Conservation (phyloP, 1,140 invertebrate genomes). For the Nephotettix cincticeps region DNA sequence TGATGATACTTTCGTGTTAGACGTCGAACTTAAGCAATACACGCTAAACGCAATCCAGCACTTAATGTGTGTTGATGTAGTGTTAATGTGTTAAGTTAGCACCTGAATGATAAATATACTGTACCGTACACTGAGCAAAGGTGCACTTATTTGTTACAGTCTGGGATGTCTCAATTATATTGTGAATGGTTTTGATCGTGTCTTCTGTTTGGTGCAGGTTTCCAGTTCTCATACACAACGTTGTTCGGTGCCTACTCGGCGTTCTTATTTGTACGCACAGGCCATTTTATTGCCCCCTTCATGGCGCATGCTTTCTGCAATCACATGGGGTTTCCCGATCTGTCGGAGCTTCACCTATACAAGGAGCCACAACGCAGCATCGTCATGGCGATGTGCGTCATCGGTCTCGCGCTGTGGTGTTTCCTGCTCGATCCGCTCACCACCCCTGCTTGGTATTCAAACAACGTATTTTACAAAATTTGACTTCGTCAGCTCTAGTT, state of each 20-base stretch:
- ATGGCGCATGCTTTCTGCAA: conserved; percentile 93
- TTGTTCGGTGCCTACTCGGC: conserved; percentile 93
- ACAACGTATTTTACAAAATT: conserved; percentile 57
- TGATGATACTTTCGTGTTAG: too few species aligned
- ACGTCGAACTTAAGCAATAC: too few species aligned
- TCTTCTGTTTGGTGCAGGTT: conserved; percentile 56
- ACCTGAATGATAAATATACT: too few species aligned
- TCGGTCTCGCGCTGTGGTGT: conserved; percentile 78
- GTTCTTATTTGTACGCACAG: conserved; percentile 80
- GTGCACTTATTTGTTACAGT: too few species aligned
- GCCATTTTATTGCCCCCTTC: conserved; percentile 86
- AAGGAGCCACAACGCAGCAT: conserved; percentile 60
- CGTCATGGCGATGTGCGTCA: conserved; percentile 66
- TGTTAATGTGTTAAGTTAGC: too few species aligned
- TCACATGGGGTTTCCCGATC: conserved; percentile 93
- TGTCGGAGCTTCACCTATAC: conserved; percentile 72
- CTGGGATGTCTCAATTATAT: too few species aligned
- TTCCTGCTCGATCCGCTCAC: conserved; percentile 76
- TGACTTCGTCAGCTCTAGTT: neutral
- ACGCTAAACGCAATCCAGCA: too few species aligned
- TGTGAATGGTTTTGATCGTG: too few species aligned
- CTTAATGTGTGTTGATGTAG: too few species aligned
- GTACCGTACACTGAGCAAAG: too few species aligned
- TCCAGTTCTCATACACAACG: conserved; percentile 89
- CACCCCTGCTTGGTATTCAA: conserved; percentile 71